Percentiles rank a stretch among this genome's conserved stretches.
Evolutionary conservation across 2,113 vertebrate species (phyloP).

Genomic region (Diadophis punctatus): DNA sequence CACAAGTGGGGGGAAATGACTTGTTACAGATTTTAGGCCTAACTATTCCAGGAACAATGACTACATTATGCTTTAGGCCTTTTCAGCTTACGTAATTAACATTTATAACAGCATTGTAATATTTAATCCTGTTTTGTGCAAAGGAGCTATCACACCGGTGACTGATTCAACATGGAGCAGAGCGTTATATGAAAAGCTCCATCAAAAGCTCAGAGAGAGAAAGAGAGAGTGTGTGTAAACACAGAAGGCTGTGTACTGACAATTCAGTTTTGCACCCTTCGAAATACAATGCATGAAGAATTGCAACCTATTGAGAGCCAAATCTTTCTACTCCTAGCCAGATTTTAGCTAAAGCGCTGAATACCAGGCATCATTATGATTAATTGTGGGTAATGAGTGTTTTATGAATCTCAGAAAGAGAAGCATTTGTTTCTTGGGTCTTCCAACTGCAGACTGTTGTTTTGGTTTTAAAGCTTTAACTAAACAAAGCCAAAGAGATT

Average conservation of each 20-base stretch:
- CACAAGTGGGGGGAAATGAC: not conserved
- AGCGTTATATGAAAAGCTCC: slow-evolving; percentile 27
- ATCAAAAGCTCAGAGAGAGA: not conserved
- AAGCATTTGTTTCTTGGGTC: slow-evolving; percentile 67
- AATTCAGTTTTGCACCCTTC: slow-evolving; percentile 57
- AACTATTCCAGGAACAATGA: not conserved
- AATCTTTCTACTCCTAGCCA: slow-evolving; percentile 57
- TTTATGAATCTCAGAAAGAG: slow-evolving; percentile 73
- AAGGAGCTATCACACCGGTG: not conserved
- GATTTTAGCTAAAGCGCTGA: slow-evolving; percentile 64
- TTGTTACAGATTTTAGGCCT: slow-evolving; percentile 20
- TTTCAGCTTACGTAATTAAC: slow-evolving; percentile 14
- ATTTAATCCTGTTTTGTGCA: slow-evolving; percentile 3
- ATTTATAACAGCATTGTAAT: slow-evolving; percentile 4
- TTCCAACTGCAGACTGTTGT: slow-evolving; percentile 58
- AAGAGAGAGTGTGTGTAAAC: not conserved
- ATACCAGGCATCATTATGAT: slow-evolving; percentile 73
- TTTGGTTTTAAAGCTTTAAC: slow-evolving; percentile 63
- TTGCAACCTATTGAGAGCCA: slow-evolving; percentile 62
- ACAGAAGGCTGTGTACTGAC: slow-evolving; percentile 51
- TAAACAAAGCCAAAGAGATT: slow-evolving; percentile 53
- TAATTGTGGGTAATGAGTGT: slow-evolving; percentile 77
- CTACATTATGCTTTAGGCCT: slow-evolving; percentile 9
- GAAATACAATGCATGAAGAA: slow-evolving; percentile 53
- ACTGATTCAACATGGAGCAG: slow-evolving; percentile 1